Conservation (phyloP, 2,113 vertebrate genomes). For the Agelaius phoeniceus region DNA sequence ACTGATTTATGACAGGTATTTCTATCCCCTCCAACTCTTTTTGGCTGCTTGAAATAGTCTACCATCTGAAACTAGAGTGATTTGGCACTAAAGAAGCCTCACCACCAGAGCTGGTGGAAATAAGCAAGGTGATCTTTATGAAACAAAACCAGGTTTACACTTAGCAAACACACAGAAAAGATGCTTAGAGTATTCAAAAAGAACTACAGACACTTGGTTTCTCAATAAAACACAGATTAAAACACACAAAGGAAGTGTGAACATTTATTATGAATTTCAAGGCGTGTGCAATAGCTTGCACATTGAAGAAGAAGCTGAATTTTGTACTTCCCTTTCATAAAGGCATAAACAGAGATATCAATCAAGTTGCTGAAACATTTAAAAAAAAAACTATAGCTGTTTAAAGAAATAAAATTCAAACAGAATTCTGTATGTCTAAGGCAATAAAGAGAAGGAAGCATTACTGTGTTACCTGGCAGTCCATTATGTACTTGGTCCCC, state of each 20-base stretch:
- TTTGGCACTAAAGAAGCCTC: neutral
- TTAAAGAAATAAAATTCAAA: neutral
- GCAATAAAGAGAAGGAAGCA: neutral
- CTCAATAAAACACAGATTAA: neutral
- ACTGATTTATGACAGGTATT: neutral
- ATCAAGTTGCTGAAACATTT: neutral
- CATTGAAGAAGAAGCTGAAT: neutral
- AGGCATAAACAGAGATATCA: neutral
- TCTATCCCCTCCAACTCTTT: neutral
- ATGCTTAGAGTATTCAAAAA: neutral
- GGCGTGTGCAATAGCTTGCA: neutral
- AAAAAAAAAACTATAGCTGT: neutral
- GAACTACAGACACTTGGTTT: neutral
- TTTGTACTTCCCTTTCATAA: neutral
- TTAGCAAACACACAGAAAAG: neutral
- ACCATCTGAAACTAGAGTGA: neutral
- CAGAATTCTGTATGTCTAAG: neutral
- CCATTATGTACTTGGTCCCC: accelerated
- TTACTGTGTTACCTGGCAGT: neutral
- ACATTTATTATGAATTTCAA: neutral
- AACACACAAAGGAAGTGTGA: neutral
- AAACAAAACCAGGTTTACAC: neutral
- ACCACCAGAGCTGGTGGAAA: neutral
- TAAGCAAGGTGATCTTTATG: neutral
- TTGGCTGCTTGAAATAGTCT: neutral